phyloP scores from a whole-genome alignment of 2,113 vertebrate species.

The Genyomyrus donnyi region DNA sequence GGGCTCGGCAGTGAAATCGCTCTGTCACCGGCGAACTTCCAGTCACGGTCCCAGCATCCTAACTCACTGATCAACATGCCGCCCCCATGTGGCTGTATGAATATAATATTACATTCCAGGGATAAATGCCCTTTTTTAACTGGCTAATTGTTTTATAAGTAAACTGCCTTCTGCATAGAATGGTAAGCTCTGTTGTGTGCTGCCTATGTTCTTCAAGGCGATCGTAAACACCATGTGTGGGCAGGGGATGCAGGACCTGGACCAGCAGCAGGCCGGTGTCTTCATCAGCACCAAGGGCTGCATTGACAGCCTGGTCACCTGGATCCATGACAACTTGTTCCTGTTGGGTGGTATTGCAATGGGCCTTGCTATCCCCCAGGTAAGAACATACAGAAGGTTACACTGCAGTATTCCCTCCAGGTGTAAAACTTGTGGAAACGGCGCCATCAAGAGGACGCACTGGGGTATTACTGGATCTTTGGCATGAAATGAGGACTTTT shows the following conservation, averaged over 20 bases:
- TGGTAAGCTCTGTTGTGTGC: neutral
- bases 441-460: neutral
- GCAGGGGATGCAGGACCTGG: slow-evolving; percentile 64
- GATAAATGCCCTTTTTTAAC: neutral
- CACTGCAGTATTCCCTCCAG: neutral
- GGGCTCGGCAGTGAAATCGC: neutral
- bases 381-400: slow-evolving; percentile 26
- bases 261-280: slow-evolving; percentile 56
- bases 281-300: slow-evolving; percentile 83
- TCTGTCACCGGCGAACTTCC: neutral
- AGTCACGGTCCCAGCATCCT: neutral
- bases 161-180: neutral
- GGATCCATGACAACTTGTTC: slow-evolving; percentile 88
- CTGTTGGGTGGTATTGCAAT: slow-evolving; percentile 78
- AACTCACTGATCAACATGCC: neutral
- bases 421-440: neutral
- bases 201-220: slow-evolving; percentile 39
- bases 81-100: neutral
- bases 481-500: neutral
- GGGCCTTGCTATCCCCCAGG: slow-evolving; percentile 86
- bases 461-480: neutral
- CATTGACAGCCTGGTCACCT: slow-evolving; percentile 85
- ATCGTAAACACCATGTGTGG: slow-evolving; percentile 97
- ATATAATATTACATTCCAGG: neutral
- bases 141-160: neutral